Evolutionary conservation across 2,888 invertebrate species (phyloP), one percentile per base, ranked within the genome.

Genomic region (Ophraella communa): DNA sequence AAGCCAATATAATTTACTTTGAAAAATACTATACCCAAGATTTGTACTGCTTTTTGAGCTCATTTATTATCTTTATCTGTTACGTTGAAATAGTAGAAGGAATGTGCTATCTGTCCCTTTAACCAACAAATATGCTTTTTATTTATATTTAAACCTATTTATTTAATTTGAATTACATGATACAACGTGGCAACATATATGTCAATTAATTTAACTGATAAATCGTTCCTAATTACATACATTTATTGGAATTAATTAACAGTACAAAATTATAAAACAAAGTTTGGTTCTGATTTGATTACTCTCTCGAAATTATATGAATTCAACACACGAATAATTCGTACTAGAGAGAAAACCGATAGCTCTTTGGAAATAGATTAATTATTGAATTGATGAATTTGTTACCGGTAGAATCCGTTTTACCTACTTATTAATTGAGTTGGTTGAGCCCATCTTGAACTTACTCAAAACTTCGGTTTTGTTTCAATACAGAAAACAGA

Each of bases 331-430:
- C 14, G 35, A 39, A n/a, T 39, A 39, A 17, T 39, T 39, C 35
- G n/a, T 17, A 17, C 7, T 11, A 21, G 18, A 18, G 11, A n/a
- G 18, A 45, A 45, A 45, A 45, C 44, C 44, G 44, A 20, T 45
- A 8, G 18, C 44, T 45, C 44, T 21, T 11, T 21, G 44, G 11
- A 45, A 45, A 53, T 61, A 61, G 45, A 53, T 52, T 35, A 59
- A 59, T 53, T 49, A 54, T 53, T 14, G 45, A 52, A 44, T 23
- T 45, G 61, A 52, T 52, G 35, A 62, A 45, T 56, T 56, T 56
- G 56, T 56, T 45, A 47, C 45, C 56, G 30, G 27, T 45, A 30
- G 30, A 56, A 27, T 45, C 56, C 45, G 30, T 42, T 56, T 47
- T 47, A 47, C 20, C 45, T 56, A 56, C 20, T 56, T 56, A 56